Evolutionary conservation across 2,888 invertebrate genomes (phyloP).

Genomic region (Bhutanitis thaidina): DNA sequence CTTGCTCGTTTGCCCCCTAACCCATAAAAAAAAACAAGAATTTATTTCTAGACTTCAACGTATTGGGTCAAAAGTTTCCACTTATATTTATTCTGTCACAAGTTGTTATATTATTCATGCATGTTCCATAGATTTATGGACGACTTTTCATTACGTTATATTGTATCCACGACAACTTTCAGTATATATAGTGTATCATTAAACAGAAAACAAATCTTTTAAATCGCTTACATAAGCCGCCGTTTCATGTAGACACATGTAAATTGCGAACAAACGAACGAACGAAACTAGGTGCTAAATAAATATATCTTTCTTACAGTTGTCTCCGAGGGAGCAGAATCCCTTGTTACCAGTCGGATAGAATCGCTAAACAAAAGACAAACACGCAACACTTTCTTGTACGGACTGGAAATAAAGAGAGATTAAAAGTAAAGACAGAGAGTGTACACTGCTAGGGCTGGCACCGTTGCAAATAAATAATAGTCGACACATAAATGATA

Average conservation of each 20-base stretch:
- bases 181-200: slow-evolving; percentile 6
- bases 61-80: no score
- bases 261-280: slow-evolving; percentile 18
- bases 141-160: no score
- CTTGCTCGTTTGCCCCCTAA: no score
- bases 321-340: slow-evolving; percentile 33
- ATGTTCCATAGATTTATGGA: no score
- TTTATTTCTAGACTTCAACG: no score
- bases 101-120: no score
- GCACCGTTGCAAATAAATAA: no score
- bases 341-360: slow-evolving; percentile 49
- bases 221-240: slow-evolving; percentile 10
- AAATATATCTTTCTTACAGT: slow-evolving; percentile 24
- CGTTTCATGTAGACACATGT: slow-evolving; percentile 12
- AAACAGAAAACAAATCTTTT: slow-evolving; percentile 12
- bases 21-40: no score
- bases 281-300: slow-evolving; percentile 19
- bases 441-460: slow-evolving; percentile 43
- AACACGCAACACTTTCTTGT: slow-evolving; percentile 61
- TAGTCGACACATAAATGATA: no score
- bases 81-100: no score
- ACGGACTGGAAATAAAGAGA: slow-evolving; percentile 59
- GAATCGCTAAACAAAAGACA: slow-evolving; percentile 65
- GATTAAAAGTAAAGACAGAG: slow-evolving; percentile 64
- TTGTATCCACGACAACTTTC: no score